Conservation (phyloP, 1,140 invertebrate species). For the Drosophila azteca region DNA sequence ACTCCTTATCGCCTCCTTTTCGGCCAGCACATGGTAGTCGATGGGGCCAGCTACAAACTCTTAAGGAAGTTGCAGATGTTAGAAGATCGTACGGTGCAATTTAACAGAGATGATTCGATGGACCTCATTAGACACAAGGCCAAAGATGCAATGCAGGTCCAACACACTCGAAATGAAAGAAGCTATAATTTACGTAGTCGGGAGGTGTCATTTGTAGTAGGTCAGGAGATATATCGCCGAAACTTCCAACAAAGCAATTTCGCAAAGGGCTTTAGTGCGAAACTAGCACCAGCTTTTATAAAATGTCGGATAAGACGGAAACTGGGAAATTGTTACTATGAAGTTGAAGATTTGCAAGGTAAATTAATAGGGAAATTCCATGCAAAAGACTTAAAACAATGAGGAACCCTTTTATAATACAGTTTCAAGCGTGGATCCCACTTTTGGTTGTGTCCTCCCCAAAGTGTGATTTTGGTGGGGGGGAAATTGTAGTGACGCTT, state of each 20-base stretch:
- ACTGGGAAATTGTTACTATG: background rate
- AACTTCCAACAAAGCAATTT: slow-evolving; percentile 5
- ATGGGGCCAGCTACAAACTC: background rate
- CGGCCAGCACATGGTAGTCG: background rate
- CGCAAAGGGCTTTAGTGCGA: background rate
- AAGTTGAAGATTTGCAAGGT: background rate
- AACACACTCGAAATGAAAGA: background rate
- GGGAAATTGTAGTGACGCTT: too few species aligned
- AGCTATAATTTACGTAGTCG: background rate
- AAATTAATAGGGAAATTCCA: background rate
- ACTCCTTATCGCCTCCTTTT: background rate
- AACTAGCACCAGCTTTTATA: background rate
- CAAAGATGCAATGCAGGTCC: background rate
- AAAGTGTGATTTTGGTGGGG: too few species aligned
- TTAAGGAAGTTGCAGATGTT: background rate
- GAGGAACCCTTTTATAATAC: too few species aligned
- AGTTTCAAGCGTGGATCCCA: too few species aligned
- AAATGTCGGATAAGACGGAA: background rate
- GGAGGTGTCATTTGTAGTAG: background rate
- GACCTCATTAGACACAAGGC: background rate
- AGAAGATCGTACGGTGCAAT: background rate
- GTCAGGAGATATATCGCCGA: background rate
- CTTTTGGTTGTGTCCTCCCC: too few species aligned
- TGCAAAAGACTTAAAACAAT: background rate
- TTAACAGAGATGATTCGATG: background rate